Evolutionary conservation across 92 coral and sea anemone species (phyloP).

Genomic region (Diadumene lineata): DNA sequence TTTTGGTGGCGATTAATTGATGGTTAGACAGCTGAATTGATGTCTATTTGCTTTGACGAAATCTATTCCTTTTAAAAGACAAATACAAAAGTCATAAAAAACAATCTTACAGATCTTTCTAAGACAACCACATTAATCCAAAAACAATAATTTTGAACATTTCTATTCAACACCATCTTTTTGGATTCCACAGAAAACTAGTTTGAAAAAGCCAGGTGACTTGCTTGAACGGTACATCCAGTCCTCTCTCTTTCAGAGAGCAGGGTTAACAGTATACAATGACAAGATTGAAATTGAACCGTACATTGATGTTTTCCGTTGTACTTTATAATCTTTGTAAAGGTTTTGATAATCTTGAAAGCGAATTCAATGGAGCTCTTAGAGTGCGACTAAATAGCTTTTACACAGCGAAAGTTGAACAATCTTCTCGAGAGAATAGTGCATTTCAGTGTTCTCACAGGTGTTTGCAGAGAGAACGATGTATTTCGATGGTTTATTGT

Average conservation of each 20-base stretch:
- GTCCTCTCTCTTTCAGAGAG: neutral
- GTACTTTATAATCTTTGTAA: neutral
- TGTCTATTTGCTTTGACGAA: conserved; percentile 10
- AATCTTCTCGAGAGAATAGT: conserved; percentile 1
- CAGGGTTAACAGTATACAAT: too few relatives aligned
- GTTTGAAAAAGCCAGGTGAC: too few relatives aligned
- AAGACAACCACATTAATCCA: neutral
- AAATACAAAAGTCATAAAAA: conserved; percentile 3
- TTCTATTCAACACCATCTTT: neutral
- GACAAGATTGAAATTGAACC: conserved; percentile 1
- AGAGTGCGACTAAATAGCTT: neutral
- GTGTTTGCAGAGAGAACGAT: conserved; percentile 35
- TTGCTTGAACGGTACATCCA: neutral
- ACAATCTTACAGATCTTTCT: neutral
- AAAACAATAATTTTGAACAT: neutral
- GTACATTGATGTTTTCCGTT: neutral
- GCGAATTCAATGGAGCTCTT: conserved; percentile 28
- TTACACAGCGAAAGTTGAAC: conserved; percentile 4
- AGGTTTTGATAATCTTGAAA: neutral
- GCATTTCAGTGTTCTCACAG: conserved; percentile 30
- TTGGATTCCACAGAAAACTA: neutral
- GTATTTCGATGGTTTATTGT: conserved; percentile 44
- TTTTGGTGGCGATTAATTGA: conserved; percentile 19
- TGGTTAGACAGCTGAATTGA: conserved; percentile 12
- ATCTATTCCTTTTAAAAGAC: conserved; percentile 15